Evolutionary conservation across 2,113 vertebrate species (phyloP), one percentile per base, ranked within the genome.

Genomic region (Holacanthus passer): DNA sequence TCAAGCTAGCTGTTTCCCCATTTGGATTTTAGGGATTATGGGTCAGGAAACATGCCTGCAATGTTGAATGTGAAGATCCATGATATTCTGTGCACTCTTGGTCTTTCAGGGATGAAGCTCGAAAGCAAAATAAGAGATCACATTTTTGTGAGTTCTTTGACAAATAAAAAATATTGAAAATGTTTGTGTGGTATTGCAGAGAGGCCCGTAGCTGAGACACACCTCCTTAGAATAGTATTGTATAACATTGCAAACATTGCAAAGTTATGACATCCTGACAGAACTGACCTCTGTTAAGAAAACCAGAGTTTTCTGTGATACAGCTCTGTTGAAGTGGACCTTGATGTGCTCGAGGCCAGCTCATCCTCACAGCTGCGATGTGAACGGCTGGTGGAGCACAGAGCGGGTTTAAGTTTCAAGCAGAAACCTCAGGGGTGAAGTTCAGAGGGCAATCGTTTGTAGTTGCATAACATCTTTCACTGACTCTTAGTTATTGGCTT

Each of bases 401-500:
- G 62, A 56, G 35, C 1, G 39, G 53, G 63, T 72, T 85, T 19
- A 70, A 45, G 53, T 86, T 84, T 73, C 64, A 52, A 69, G 52
- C 53, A 64, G 56, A 67, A 79, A 56, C 70, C 55, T 58, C 37
- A 0, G 52, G 64, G 87, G 58, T 85, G 41, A 83, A 79, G 87
- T 87, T 87, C 88, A 88, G 53, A 82, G 83, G 72, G n/a, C 70
- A 69, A 7, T 47, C 0, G 22, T 47, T 72, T 24, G 24, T 8
- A 24, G 77, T 88, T 93, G 62, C 63, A 5, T 77, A 85, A 89
- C 76, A 19, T 68, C 37, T 74, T 52, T 76, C 27, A 20, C 76
- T n/a, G 50, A 56, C 67, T 64, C 39, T 24, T 12, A 3, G 19
- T 55, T 68, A 24, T 50, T 53, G 2, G 8, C 32, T 53, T 12